A percentile compares a stretch with the other conserved stretches of the same genome.
phyloP scores from a whole-genome alignment of 2,113 vertebrate species.

The Peromyscus maniculatus region DNA sequence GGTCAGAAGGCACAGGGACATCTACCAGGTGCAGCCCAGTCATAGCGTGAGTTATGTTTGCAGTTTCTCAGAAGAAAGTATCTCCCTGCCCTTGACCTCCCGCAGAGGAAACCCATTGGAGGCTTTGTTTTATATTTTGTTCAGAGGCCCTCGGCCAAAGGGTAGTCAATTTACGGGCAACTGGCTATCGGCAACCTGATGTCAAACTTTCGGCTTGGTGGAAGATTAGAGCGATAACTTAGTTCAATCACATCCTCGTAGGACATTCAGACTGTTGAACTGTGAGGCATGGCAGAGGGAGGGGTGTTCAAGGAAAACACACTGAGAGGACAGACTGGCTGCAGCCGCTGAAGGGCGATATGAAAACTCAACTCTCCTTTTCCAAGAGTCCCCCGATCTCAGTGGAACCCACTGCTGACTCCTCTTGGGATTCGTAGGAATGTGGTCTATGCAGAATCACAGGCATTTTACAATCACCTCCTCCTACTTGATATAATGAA shows the following conservation, averaged over 20 bases:
- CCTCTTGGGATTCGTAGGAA: neutral
- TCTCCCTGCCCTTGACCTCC: conserved; percentile 8
- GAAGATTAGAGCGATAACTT: neutral
- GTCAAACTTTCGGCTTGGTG: neutral
- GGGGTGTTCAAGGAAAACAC: neutral
- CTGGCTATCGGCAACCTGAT: neutral
- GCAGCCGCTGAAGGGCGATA: neutral
- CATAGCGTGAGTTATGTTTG: conserved; percentile 6
- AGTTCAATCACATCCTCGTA: neutral
- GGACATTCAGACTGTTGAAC: neutral
- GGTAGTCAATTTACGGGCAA: neutral
- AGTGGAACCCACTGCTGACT: neutral
- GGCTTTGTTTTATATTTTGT: conserved; percentile 22
- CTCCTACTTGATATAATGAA: neutral
- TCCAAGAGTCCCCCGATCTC: neutral
- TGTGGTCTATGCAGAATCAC: neutral
- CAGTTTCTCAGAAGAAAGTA: conserved; percentile 11
- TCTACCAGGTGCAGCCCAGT: neutral
- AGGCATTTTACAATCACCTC: neutral
- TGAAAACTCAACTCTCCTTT: neutral
- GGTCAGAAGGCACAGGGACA: conserved; percentile 16
- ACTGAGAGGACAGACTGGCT: accelerated
- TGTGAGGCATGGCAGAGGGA: neutral
- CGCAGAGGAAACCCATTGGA: neutral
- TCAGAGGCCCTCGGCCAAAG: neutral